Evolutionary conservation across 2,888 invertebrate genomes (phyloP), one percentile per base, ranked within the genome.

Genomic region (Noctua janthina): DNA sequence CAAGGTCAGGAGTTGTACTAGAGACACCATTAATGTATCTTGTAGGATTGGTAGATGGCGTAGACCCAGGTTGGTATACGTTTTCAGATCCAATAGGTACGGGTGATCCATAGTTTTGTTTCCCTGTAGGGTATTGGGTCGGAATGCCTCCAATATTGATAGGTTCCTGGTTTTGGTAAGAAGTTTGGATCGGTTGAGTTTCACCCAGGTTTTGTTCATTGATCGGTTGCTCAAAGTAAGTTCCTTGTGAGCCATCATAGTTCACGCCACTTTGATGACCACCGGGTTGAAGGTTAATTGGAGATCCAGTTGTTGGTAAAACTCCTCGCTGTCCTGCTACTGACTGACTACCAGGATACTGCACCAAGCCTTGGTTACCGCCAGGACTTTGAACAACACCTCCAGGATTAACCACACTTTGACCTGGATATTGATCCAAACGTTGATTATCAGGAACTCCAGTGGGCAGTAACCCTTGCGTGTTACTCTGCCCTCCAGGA

Each of bases 341-440:
- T 11, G 5, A n/a, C 46, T 81, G 85, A 51, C n/a, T 59, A 67
- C 0, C 8, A 64, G 82, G 51, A 70, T 79, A 76, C 15, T 76
- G 87, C 7, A 35, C 43, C 0, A 71, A 73, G 1, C 51, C 77
- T 70, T 82, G 82, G 8, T 77, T 74, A 8, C 7, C 39, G 0
- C 68, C 76, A 59, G 73, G 76, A 15, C 70, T 70, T 68, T 56
- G 64, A 46, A 51, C 13, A 64, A 49, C 2, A 35, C 17, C n/a
- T 73, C 74, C 87, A 0, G 72, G 56, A 67, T 6, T 54, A 11
- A 62, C 13, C 7, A 74, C 6, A 10, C 75, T 81, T 8, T 78
- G 76, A 20, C 74, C 78, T 66, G 70, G 29, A 29, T 78, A 71
- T 76, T 84, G 59, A 54, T 83, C 56, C 1, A 76, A 20, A 39